These are phyloP conservation scores for Synergus gifuensis DNA, from an alignment of 2,888 invertebrate species.

Conservation along the genomic window DNA sequence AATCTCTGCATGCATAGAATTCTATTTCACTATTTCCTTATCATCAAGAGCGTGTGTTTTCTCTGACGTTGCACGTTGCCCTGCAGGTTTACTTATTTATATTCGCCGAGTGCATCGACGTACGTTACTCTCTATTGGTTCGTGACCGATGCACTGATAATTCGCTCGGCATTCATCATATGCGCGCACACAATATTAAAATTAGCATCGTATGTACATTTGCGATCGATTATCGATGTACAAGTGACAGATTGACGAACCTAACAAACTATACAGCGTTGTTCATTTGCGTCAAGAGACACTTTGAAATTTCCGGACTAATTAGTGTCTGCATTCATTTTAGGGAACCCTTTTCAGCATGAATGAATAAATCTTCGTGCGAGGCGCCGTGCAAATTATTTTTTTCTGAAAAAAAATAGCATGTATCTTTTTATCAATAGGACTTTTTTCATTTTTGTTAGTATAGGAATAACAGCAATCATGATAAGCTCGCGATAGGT, in stretches of 20 bases:
- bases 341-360: not conserved
- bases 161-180: conserved; percentile 25
- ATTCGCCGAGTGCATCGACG: conserved; percentile 9
- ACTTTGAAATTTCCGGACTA: conserved; percentile 3
- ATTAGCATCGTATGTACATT: conserved; percentile 14
- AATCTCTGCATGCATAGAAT: conserved; percentile 10
- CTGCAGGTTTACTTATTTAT: conserved; percentile 37
- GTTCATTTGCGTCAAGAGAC: not conserved
- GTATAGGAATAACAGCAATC: not conserved
- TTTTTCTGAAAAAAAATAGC: not conserved
- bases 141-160: conserved; percentile 38
- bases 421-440: not conserved
- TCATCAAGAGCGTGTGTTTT: conserved; percentile 1
- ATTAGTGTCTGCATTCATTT: not conserved
- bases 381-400: not conserved
- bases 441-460: not conserved
- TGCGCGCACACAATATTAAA: not conserved
- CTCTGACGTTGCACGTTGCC: conserved; percentile 12
- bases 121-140: conserved; percentile 5
- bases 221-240: conserved; percentile 18
- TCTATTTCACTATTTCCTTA: conserved; percentile 25
- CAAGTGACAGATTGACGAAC: not conserved
- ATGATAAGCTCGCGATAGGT: not conserved
- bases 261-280: not conserved
- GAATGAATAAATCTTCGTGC: not conserved